Percentiles rank a stretch among this genome's conserved stretches.
Evolutionary conservation across 2,888 invertebrate genomes (phyloP).

Genomic region (Xylota sylvarum): DNA sequence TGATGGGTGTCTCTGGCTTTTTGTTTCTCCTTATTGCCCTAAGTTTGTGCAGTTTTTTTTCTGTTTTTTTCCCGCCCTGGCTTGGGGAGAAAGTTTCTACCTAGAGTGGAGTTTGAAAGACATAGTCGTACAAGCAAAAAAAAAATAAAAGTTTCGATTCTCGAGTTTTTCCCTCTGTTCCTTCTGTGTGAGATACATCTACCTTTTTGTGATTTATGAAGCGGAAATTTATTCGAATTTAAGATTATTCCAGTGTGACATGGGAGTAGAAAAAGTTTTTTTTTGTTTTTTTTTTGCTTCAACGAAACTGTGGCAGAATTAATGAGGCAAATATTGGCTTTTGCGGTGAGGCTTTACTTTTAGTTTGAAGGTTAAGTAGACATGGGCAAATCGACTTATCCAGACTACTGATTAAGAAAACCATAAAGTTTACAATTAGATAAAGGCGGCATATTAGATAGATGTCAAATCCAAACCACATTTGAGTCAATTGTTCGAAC

Average conservation of each 20-base stretch:
- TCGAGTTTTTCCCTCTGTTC: slow-evolving; percentile 17
- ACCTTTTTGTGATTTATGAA: slow-evolving; percentile 69
- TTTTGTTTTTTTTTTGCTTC: background rate
- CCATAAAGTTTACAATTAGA: too few relatives aligned
- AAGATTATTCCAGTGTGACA: slow-evolving; percentile 53
- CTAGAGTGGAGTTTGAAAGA: background rate
- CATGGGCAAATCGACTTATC: background rate
- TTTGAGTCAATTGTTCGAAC: too few relatives aligned
- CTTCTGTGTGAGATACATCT: slow-evolving; percentile 8
- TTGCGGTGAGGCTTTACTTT: background rate
- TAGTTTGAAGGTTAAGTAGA: slow-evolving; percentile 5
- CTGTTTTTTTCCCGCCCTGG: background rate
- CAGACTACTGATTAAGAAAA: background rate
- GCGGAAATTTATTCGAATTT: slow-evolving; percentile 69
- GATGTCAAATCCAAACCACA: too few relatives aligned
- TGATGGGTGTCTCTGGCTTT: slow-evolving; percentile 45
- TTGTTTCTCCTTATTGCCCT: slow-evolving; percentile 39
- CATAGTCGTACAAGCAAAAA: background rate
- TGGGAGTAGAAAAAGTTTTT: slow-evolving; percentile 30
- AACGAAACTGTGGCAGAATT: slow-evolving; percentile 12
- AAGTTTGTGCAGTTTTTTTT: slow-evolving; percentile 45
- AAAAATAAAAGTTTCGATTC: slow-evolving; percentile 17
- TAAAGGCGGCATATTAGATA: too few relatives aligned
- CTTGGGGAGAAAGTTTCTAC: slow-evolving; percentile 44
- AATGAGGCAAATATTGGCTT: slow-evolving; percentile 34